Percentiles rank a stretch among this genome's conserved stretches.
These are phyloP conservation scores for Drosophila ohnishii DNA, from an alignment of 1,140 invertebrate genomes.

Conservation along the genomic window DNA sequence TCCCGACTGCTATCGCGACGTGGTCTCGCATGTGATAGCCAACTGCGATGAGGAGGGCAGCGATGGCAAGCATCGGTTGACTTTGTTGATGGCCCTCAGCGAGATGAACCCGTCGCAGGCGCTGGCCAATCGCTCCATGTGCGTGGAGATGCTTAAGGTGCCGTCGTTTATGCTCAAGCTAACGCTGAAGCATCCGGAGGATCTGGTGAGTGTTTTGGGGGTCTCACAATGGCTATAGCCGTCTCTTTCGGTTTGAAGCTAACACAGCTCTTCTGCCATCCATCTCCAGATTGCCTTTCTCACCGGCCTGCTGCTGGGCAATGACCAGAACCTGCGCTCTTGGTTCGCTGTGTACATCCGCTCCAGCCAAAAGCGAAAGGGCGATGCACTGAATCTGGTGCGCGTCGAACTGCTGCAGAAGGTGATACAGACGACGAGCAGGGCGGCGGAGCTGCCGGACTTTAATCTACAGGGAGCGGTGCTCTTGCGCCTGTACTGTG, in stretches of 20 bases:
- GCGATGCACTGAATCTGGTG: constrained; percentile 89
- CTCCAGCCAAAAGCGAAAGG: constrained; percentile 94
- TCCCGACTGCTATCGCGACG: constrained; percentile 96
- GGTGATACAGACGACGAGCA: constrained; percentile 85
- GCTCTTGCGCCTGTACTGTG: constrained; percentile 93
- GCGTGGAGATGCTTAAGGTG: constrained; percentile 94
- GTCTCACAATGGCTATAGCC: not conserved
- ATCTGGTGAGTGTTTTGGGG: constrained; percentile 63
- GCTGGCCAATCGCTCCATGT: constrained; percentile 91
- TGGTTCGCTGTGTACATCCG: constrained; percentile 97
- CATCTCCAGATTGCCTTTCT: constrained; percentile 90
- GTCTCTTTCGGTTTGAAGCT: not conserved
- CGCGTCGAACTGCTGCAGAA: constrained; percentile 91
- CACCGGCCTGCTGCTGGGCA: constrained; percentile 94
- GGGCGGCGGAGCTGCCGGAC: constrained; percentile 84
- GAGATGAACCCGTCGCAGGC: constrained; percentile 95
- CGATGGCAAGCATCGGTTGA: constrained; percentile 88
- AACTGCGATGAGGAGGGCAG: constrained; percentile 96
- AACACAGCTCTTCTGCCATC: not conserved
- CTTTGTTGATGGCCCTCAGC: constrained; percentile 91
- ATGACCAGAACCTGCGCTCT: constrained; percentile 93
- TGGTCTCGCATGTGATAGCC: constrained; percentile 91
- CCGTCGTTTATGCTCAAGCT: constrained; percentile 85
- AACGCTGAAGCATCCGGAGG: constrained; percentile 75
- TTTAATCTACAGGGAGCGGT: constrained; percentile 92